Evolutionary conservation across 2,888 invertebrate genomes (phyloP).

Genomic region (Temnothorax ravouxi): DNA sequence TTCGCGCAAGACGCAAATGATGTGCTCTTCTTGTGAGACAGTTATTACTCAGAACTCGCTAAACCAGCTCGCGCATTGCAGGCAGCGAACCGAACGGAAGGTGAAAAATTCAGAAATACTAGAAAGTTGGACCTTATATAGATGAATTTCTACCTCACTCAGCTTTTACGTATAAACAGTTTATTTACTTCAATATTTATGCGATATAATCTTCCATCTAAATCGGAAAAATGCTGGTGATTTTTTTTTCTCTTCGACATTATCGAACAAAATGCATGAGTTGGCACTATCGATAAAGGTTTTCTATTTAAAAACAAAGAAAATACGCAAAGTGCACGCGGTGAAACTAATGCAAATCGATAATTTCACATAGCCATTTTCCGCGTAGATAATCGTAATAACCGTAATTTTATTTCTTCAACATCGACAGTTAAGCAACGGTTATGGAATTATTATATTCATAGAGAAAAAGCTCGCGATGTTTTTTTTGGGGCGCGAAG

Average conservation of each 20-base stretch:
- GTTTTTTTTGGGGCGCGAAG: background rate
- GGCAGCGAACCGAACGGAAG: slow-evolving; percentile 52
- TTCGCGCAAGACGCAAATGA: slow-evolving; percentile 9
- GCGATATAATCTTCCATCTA: background rate
- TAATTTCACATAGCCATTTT: slow-evolving; percentile 15
- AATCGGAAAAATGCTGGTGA: background rate
- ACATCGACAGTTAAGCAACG: slow-evolving; percentile 11
- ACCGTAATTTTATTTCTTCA: background rate
- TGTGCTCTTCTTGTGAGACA: slow-evolving; percentile 46
- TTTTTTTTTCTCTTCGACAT: background rate
- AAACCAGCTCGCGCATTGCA: slow-evolving; percentile 30
- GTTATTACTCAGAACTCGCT: slow-evolving; percentile 30
- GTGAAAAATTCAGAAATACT: slow-evolving; percentile 66
- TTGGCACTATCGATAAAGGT: background rate
- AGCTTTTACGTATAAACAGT: slow-evolving; percentile 21
- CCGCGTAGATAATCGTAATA: background rate
- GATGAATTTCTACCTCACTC: slow-evolving; percentile 62
- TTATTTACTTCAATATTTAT: slow-evolving; percentile 7
- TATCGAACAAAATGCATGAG: background rate
- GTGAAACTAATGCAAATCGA: background rate
- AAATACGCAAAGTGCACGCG: background rate
- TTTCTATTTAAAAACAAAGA: background rate
- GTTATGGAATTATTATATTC: slow-evolving; percentile 1
- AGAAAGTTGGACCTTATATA: slow-evolving; percentile 73
- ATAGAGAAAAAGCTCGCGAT: slow-evolving; percentile 16